Evolutionary conservation across 2,888 invertebrate genomes (phyloP), one percentile per base, ranked within the genome.

Genomic region (Heliconius charithonia): DNA sequence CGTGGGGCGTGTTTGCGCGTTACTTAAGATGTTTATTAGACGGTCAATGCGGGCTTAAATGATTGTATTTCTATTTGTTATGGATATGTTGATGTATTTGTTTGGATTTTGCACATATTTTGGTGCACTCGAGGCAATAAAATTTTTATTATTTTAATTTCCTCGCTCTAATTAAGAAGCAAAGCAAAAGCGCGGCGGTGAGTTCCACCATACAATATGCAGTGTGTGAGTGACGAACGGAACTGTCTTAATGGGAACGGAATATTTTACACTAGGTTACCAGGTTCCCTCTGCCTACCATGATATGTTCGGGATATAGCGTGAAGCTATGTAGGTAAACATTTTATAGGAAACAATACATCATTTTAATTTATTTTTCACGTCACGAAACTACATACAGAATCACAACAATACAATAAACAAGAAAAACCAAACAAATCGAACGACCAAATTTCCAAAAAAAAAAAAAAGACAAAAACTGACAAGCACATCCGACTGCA

Each of bases 401-500:
- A 16, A 32, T 13, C 9, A 25, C n/a, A 37, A 51, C 51, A 19
- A 51, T 37, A 62, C 63, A 3, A 62, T 63, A 41, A 29, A 67
- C 25, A 74, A 59, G 6, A 51, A 67, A 56, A 41, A 59, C 56
- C 73, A 62, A 66, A 73, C 67, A 45, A 73, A 73, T 78, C 73
- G 62, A 73, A 59, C 74, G 51, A 27, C 72, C 41, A 37, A 74
- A 63, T 74, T 70, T 59, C 76, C 65, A 67, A 80, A 77, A n/a
- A 79, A 72, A 32, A 32, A 32, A 32, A 32, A n/a, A n/a, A n/a
- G n/a, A n/a, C n/a, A n/a, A n/a, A 37, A 9, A 76, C 56, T 74
- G 78, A 80, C 79, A 74, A 82, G 45, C 74, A 82, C 83, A 84
- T 89, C 88, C 87, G 80, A 84, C 82, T 80, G 82, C 80, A 81